phyloP scores from a whole-genome alignment of 2,797 vertebrate species.

The Anableps anableps region DNA sequence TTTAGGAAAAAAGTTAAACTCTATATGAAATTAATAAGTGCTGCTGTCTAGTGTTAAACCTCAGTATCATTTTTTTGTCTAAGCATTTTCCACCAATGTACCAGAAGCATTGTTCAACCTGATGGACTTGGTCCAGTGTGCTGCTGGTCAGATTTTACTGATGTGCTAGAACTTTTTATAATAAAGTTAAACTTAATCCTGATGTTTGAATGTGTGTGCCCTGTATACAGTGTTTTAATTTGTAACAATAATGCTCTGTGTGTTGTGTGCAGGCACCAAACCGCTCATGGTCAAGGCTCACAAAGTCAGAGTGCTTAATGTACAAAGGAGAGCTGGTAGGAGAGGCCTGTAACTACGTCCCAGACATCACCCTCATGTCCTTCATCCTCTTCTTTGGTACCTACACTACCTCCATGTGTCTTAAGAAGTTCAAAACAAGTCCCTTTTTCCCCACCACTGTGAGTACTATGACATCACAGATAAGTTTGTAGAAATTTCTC shows the following conservation, averaged over 20 bases:
- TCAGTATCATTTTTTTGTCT: background rate
- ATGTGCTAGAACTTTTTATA: background rate
- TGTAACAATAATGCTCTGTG: background rate
- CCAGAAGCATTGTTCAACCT: background rate
- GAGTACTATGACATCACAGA: slow-evolving; percentile 69
- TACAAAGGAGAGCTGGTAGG: slow-evolving; percentile 89
- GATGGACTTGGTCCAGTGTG: background rate
- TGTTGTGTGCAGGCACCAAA: slow-evolving; percentile 67
- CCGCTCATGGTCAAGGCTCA: slow-evolving; percentile 87
- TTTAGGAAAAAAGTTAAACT: background rate
- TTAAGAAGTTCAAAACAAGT: slow-evolving; percentile 98
- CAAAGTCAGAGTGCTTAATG: slow-evolving; percentile 87
- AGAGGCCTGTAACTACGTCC: slow-evolving; percentile 87
- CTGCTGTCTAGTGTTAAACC: background rate
- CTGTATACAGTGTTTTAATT: background rate
- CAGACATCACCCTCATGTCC: slow-evolving; percentile 96
- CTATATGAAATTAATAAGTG: background rate
- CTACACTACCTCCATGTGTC: slow-evolving; percentile 94
- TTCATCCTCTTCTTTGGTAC: slow-evolving; percentile 97
- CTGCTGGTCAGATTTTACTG: slow-evolving; percentile 8
- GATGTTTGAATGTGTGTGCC: background rate
- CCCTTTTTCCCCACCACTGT: slow-evolving; percentile 96
- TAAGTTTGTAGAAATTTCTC: too few relatives aligned
- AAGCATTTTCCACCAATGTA: background rate
- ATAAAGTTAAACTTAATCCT: background rate